Evolutionary conservation across 2,888 invertebrate species (phyloP).

Genomic region (Acleris laterana): DNA sequence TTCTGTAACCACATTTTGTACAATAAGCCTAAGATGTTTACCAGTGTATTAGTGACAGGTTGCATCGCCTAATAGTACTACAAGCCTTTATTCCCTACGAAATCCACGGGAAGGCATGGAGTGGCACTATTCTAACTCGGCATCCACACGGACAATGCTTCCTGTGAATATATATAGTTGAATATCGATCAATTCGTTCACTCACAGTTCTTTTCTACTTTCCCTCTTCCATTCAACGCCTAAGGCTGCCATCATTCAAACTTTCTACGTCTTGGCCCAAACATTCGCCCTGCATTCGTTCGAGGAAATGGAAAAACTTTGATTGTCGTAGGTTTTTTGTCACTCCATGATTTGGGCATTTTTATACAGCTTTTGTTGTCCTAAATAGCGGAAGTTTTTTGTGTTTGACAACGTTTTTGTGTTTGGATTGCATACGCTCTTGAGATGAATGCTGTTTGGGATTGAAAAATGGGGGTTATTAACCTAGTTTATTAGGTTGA

Average conservation of each 20-base stretch:
- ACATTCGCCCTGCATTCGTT: constrained; percentile 50
- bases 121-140: too few species aligned
- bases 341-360: constrained; percentile 70
- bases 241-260: constrained; percentile 34
- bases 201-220: constrained; percentile 18
- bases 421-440: constrained; percentile 35
- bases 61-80: too few species aligned
- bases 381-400: constrained; percentile 44
- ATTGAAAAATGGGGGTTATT: too few species aligned
- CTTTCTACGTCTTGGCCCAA: constrained; percentile 23
- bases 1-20: too few species aligned
- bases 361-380: constrained; percentile 55
- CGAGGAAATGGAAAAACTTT: constrained; percentile 79
- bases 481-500: too few species aligned
- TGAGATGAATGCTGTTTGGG: constrained; percentile 17
- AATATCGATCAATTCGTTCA: constrained; percentile 11
- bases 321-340: constrained; percentile 73
- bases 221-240: constrained; percentile 18
- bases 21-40: too few species aligned
- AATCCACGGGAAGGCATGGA: too few species aligned
- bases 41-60: too few species aligned
- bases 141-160: too few species aligned
- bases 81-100: too few species aligned
- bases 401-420: constrained; percentile 38
- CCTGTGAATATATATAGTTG: background rate